Conservation (phyloP, 92 coral and sea anemone species). For the Heteractis magnifica region DNA sequence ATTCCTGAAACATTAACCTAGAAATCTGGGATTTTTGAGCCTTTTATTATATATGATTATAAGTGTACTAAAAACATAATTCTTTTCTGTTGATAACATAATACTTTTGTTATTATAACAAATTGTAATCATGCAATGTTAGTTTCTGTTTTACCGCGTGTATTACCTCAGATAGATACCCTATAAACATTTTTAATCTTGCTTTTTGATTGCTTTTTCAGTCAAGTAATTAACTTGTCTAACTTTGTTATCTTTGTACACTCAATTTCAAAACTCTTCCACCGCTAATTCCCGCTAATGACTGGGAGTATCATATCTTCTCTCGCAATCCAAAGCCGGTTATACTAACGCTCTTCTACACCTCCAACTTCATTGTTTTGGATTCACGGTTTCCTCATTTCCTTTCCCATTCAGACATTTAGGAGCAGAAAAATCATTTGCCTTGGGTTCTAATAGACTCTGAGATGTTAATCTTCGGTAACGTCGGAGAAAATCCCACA, state of each 20-base stretch:
- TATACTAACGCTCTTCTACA: not conserved
- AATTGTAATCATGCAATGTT: not conserved
- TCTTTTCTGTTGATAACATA: not conserved
- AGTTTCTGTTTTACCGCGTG: not conserved
- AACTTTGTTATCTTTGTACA: slow-evolving; percentile 2
- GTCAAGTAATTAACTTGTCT: not conserved
- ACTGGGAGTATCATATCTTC: not conserved
- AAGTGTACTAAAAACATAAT: not conserved
- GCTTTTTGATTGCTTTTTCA: not conserved
- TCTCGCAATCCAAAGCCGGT: not conserved
- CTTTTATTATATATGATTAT: too few species aligned
- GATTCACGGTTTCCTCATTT: not conserved
- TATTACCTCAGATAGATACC: not conserved
- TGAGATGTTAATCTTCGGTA: slow-evolving; percentile 2
- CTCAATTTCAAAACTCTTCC: not conserved
- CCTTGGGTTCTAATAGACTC: slow-evolving; percentile 11
- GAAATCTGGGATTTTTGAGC: too few species aligned
- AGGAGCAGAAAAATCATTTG: slow-evolving; percentile 7
- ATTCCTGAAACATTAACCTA: too few species aligned
- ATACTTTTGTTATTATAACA: not conserved
- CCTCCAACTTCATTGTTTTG: not conserved
- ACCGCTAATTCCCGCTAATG: not conserved
- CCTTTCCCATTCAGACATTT: slow-evolving; percentile 9
- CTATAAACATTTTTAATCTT: too few species aligned
- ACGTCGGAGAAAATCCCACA: slow-evolving; percentile 14